A percentile compares a stretch with the other conserved stretches of the same genome.
Conservation (phyloP, 2,113 vertebrate genomes). For the Himantopus leucocephalus region DNA sequence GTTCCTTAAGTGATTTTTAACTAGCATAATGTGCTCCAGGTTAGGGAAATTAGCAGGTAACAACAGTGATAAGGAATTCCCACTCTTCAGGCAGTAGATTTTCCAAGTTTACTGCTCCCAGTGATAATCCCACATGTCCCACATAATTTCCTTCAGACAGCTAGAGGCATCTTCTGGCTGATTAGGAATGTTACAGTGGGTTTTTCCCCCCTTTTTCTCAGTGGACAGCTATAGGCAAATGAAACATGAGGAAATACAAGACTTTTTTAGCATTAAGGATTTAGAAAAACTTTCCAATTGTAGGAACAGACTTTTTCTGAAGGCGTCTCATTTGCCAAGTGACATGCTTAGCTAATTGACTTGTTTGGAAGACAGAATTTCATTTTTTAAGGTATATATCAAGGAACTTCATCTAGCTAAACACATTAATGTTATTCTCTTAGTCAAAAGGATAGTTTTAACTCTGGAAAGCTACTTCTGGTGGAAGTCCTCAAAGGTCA, state of each 20-base stretch:
- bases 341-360: not conserved
- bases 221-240: not conserved
- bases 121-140: not conserved
- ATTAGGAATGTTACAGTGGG: not conserved
- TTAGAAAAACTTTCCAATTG: not conserved
- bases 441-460: not conserved
- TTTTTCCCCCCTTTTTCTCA: not conserved
- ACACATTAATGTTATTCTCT: not conserved
- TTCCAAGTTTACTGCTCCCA: not conserved
- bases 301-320: not conserved
- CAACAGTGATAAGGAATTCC: not conserved
- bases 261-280: not conserved
- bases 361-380: not conserved
- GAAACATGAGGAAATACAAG: not conserved
- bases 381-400: not conserved
- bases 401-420: not conserved
- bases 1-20: not conserved
- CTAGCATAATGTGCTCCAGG: not conserved
- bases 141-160: not conserved
- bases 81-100: not conserved
- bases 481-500: not conserved
- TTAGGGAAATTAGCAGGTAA: not conserved
- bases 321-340: not conserved
- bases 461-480: not conserved
- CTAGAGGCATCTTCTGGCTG: not conserved